Base-by-base conservation (phyloP, 2,113 vertebrate genomes). In the Podilymbus podiceps region DNA sequence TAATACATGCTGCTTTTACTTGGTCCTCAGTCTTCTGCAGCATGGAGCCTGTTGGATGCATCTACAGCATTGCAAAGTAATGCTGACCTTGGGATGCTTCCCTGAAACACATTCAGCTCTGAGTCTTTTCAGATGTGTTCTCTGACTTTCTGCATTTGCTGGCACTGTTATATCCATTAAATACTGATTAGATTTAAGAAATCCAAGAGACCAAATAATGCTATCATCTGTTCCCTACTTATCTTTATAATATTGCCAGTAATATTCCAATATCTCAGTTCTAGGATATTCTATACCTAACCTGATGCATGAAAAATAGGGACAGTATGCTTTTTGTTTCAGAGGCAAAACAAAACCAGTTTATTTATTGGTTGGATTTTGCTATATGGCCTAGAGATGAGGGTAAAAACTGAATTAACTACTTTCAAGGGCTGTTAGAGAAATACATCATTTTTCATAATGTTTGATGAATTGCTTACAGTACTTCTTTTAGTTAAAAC, bases 381-480 rank as follows among this genome's bases (percentile, higher is more conserved):
- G 35, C 81, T 71, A 4, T 94, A 75, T 97, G 82, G 91, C 91
- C 71, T 96, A 60, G 72, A 93, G 79, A 83, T 79, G 35, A 77
- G 76, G 35, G 53, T 88, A 88, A 92, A 97, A 97, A 94, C 59
- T 75, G 93, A 93, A 80, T 72, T 89, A 92, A 50, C 89, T 94
- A 83, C 63, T 94, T 84, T 89, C 83, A 96, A 94, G 53, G 42
- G 90, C 81, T 89, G 71, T 96, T 92, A 84, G 58, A 96, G 68
- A 93, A 93, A 94, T 68, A 72, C 56, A 82, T 94, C 63, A 92
- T 91, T 96, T 97, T 97, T 97, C 94, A 90, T 89, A 73, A 95
- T 71, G 75, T 92, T 96, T 96, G 94, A 97, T 64, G 72, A 89
- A 85, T 93, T 97, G 94, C 96, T 96, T 95, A 94, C 93, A 95